Evolutionary conservation across 2,113 vertebrate genomes (phyloP).

Genomic region (Apteryx owenii): DNA sequence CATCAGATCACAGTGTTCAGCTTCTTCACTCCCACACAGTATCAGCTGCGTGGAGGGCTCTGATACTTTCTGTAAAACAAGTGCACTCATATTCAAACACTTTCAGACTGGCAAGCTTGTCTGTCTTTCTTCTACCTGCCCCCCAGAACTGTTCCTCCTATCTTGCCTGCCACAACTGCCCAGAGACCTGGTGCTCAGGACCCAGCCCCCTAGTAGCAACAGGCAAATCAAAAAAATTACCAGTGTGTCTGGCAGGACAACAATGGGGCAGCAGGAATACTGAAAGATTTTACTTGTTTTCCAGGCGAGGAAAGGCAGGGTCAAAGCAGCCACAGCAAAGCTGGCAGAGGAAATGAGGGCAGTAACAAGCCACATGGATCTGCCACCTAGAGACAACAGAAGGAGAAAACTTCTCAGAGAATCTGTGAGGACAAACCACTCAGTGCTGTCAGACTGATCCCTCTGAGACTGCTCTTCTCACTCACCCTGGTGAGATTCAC

Average conservation of each 20-base stretch:
- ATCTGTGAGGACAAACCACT: neutral
- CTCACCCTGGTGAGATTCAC: neutral
- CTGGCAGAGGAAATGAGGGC: slow-evolving; percentile 51
- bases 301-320: slow-evolving; percentile 57
- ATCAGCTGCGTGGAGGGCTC: slow-evolving; percentile 43
- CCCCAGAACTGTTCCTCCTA: accelerated
- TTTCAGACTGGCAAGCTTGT: neutral
- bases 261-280: slow-evolving; percentile 61
- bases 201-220: neutral
- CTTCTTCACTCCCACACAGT: slow-evolving; percentile 32
- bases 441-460: neutral
- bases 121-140: neutral
- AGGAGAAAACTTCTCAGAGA: neutral
- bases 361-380: slow-evolving; percentile 1
- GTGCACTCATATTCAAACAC: neutral
- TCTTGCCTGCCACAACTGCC: neutral
- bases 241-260: slow-evolving; percentile 74
- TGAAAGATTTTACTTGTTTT: slow-evolving; percentile 59
- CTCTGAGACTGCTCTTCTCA: neutral
- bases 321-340: slow-evolving; percentile 53
- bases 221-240: slow-evolving; percentile 52
- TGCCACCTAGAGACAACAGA: slow-evolving; percentile 50
- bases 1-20: slow-evolving; percentile 38
- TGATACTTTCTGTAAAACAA: slow-evolving; percentile 68
- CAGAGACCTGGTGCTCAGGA: neutral